Evolutionary conservation across 2,888 invertebrate genomes (phyloP).

Genomic region (Thymelicus lineola): DNA sequence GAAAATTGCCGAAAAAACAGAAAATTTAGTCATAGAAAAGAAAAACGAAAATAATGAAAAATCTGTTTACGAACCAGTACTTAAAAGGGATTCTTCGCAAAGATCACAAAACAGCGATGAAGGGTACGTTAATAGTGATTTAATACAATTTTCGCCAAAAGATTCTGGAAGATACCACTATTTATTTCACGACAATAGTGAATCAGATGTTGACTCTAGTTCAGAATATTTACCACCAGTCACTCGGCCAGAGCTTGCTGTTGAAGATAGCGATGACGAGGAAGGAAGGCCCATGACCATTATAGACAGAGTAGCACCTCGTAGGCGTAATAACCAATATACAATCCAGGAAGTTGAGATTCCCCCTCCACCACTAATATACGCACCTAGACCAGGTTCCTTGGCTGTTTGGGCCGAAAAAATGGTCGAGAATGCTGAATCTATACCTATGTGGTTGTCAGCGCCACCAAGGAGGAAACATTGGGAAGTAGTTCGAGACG

Average conservation of each 20-base stretch:
- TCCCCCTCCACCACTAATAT: slow-evolving; percentile 78
- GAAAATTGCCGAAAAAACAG: slow-evolving; percentile 41
- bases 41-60: slow-evolving; percentile 47
- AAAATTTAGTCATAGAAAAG: slow-evolving; percentile 46
- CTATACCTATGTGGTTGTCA: slow-evolving; percentile 80
- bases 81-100: slow-evolving; percentile 53
- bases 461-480: slow-evolving; percentile 76
- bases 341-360: slow-evolving; percentile 74
- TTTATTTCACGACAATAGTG: slow-evolving; percentile 58
- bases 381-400: slow-evolving; percentile 72
- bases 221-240: slow-evolving; percentile 65
- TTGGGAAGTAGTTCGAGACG: slow-evolving; percentile 63
- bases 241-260: slow-evolving; percentile 43
- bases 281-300: slow-evolving; percentile 70
- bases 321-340: slow-evolving; percentile 60
- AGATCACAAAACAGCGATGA: slow-evolving; percentile 45
- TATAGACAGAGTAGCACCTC: slow-evolving; percentile 71
- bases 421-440: slow-evolving; percentile 84
- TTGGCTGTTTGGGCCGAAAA: slow-evolving; percentile 78
- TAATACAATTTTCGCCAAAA: slow-evolving; percentile 73
- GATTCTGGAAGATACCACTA: slow-evolving; percentile 51
- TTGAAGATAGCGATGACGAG: slow-evolving; percentile 68
- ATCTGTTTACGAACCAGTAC: slow-evolving; percentile 61
- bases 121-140: slow-evolving; percentile 59
- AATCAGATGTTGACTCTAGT: slow-evolving; percentile 62